A percentile compares a stretch with the other conserved stretches of the same genome.
Conservation (phyloP, 2,888 invertebrate species). For the Galerucella pusilla region DNA sequence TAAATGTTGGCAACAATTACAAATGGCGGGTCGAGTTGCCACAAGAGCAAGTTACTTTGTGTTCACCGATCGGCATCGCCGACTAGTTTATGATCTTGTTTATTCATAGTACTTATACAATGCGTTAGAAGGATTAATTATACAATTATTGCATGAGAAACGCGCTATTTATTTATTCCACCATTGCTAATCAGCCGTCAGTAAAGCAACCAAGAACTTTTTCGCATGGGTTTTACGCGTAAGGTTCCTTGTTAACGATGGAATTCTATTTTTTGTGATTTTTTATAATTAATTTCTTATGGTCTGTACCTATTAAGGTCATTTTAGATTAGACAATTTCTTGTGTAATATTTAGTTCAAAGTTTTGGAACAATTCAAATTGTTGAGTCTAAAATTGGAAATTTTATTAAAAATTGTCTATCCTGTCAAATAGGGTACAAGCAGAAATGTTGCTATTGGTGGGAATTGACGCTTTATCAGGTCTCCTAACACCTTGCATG, state of each 20-base stretch:
- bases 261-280: not conserved
- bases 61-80: conserved; percentile 27
- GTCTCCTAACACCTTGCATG: no score
- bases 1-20: conserved; percentile 47
- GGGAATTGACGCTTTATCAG: no score
- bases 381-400: no score
- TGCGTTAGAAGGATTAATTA: conserved; percentile 54
- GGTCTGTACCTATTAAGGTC: no score
- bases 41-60: conserved; percentile 48
- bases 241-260: conserved; percentile 1
- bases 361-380: no score
- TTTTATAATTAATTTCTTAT: no score
- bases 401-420: no score
- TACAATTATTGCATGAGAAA: conserved; percentile 53
- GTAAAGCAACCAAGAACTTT: conserved; percentile 31
- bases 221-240: not conserved
- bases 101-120: conserved; percentile 53
- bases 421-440: no score
- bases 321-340: no score
- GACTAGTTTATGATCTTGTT: conserved; percentile 54
- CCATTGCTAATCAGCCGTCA: conserved; percentile 47
- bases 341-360: no score
- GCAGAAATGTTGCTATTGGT: no score
- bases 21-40: conserved; percentile 51
- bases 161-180: conserved; percentile 49